phyloP scores from a whole-genome alignment of 2,113 vertebrate genomes.

The Cynopterus brachyotis region DNA sequence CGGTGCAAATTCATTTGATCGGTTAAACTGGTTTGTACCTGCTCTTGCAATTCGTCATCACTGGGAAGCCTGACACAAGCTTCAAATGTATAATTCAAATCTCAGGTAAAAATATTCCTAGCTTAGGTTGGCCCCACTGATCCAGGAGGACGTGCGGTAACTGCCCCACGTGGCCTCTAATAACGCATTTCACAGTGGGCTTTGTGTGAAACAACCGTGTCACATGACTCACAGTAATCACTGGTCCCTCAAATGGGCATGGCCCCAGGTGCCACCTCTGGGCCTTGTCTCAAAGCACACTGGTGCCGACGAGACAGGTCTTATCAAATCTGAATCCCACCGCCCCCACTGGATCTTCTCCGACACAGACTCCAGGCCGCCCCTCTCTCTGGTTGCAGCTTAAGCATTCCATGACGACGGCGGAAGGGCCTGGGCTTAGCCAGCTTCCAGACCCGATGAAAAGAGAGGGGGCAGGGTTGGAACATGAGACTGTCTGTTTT shows the following conservation, averaged over 20 bases:
- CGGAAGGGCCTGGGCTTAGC: accelerated
- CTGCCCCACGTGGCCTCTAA: accelerated
- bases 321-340: background rate
- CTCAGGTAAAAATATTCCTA: background rate
- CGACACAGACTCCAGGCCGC: background rate
- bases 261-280: background rate
- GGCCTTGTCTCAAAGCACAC: background rate
- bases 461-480: background rate
- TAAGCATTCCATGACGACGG: accelerated
- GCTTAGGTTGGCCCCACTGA: background rate
- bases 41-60: background rate
- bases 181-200: accelerated
- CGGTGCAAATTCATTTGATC: background rate
- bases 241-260: background rate
- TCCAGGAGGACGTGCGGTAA: background rate
- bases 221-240: accelerated
- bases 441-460: background rate
- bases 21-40: background rate
- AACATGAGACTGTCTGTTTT: accelerated
- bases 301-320: background rate
- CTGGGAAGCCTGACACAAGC: background rate
- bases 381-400: background rate
- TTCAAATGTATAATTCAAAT: background rate
- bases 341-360: background rate
- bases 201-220: background rate